Evolutionary conservation across 2,797 vertebrate species (phyloP).

Genomic region (Sarcophilus harrisii): DNA sequence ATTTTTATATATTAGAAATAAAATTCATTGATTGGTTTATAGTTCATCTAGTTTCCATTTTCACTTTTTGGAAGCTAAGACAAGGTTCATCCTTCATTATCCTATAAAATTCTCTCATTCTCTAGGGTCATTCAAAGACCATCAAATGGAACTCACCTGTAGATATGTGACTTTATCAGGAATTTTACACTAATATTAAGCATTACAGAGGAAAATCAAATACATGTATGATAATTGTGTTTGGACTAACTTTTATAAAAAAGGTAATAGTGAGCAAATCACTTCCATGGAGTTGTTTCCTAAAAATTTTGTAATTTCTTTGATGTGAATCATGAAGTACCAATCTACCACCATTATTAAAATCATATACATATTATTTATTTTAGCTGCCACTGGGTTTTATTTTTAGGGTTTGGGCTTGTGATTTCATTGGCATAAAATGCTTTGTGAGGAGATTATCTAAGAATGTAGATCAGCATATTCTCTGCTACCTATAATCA

Average conservation of each 20-base stretch:
- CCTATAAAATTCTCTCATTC: neutral
- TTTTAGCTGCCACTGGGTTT: neutral
- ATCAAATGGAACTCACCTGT: neutral
- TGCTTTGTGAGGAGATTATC: neutral
- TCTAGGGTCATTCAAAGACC: neutral
- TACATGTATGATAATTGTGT: too few species aligned
- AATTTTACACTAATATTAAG: neutral
- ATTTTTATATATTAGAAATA: neutral
- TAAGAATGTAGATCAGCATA: neutral
- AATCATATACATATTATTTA: neutral
- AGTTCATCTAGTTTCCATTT: neutral
- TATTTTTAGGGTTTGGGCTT: neutral
- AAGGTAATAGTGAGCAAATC: too few species aligned
- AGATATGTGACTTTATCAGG: neutral
- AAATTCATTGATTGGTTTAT: neutral
- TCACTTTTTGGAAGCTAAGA: neutral
- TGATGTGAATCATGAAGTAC: neutral
- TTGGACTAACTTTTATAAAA: too few species aligned
- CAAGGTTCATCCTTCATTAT: neutral
- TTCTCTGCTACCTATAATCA: neutral
- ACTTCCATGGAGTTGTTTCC: too few species aligned
- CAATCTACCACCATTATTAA: neutral
- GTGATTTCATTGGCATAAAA: neutral
- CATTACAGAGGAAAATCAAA: too few species aligned
- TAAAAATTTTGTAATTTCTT: too few species aligned